Percentiles rank a stretch among this genome's conserved stretches.
Conservation (phyloP, 2,113 vertebrate genomes). For the Crotalus helleri region DNA sequence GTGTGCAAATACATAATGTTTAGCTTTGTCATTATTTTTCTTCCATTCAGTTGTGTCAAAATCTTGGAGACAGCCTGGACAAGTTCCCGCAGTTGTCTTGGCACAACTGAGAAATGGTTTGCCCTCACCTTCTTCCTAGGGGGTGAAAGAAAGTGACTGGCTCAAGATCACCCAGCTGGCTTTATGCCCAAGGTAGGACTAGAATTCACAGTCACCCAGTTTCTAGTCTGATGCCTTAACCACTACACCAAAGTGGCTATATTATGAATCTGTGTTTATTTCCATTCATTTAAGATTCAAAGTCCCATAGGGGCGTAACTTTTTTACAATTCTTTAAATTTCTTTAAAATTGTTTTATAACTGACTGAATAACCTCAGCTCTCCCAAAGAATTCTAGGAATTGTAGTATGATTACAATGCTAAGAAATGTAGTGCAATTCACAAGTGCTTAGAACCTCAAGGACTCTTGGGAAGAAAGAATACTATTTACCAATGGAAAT, state of each 20-base stretch:
- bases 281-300: neutral
- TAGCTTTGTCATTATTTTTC: neutral
- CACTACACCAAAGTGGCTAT: neutral
- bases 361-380: neutral
- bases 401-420: neutral
- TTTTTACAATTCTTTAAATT: neutral
- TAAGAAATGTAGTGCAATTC: neutral
- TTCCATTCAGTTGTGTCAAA: neutral
- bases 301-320: neutral
- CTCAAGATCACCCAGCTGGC: neutral
- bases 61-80: neutral
- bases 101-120: neutral
- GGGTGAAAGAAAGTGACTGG: neutral
- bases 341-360: neutral
- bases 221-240: neutral
- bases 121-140: neutral
- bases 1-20: neutral
- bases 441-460: neutral
- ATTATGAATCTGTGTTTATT: neutral
- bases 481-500: neutral
- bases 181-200: neutral
- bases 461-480: accelerated
- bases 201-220: neutral
- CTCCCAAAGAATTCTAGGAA: neutral
- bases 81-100: neutral